These are phyloP conservation scores for Scortum barcoo DNA, from an alignment of 2,113 vertebrate species.

Conservation along the genomic window DNA sequence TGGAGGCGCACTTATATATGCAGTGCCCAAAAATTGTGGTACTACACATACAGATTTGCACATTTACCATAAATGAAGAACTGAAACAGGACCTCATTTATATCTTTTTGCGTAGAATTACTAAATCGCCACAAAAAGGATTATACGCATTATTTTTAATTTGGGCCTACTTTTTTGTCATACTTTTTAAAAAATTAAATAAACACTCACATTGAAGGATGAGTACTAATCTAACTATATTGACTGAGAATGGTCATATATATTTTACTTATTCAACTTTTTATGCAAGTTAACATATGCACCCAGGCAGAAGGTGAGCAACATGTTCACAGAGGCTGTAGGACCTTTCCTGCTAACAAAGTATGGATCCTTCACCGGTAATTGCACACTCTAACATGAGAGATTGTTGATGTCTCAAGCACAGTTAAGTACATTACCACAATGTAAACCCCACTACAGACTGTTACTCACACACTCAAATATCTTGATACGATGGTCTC, in stretches of 20 bases:
- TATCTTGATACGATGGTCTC: constrained; percentile 23
- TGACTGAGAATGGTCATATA: neutral
- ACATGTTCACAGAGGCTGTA: constrained; percentile 20
- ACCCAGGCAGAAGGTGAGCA: neutral
- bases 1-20: constrained; percentile 29
- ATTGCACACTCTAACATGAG: constrained; percentile 49
- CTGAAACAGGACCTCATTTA: neutral
- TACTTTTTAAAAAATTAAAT: too few relatives aligned
- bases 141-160: neutral
- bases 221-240: neutral
- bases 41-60: neutral
- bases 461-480: constrained; percentile 37
- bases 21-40: neutral
- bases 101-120: neutral
- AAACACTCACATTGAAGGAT: neutral
- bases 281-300: neutral
- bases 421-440: constrained; percentile 41
- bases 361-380: constrained; percentile 53
- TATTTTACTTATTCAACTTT: neutral
- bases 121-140: neutral
- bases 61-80: neutral
- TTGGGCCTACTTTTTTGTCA: neutral
- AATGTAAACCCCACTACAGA: constrained; percentile 14
- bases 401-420: constrained; percentile 59
- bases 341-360: constrained; percentile 46